Conservation (phyloP, 2,888 invertebrate genomes). For the Helobdella robusta region DNA sequence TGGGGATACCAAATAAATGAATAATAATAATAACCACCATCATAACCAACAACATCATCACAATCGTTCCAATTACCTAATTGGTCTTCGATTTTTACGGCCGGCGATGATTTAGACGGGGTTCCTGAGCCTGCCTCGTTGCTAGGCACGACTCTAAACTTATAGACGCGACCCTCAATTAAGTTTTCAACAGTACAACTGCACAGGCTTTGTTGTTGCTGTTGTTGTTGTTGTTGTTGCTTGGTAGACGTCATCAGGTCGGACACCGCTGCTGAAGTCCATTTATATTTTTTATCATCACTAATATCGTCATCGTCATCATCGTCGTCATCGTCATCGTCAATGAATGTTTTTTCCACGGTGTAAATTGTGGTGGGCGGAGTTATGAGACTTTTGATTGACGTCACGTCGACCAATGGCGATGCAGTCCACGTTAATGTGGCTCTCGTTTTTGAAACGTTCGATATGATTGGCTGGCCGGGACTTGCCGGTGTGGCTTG, state of each 20-base stretch:
- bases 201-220: not conserved
- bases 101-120: not conserved
- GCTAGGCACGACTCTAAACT: slow-evolving; percentile 8
- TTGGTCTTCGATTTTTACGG: not conserved
- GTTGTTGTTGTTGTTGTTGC: not conserved
- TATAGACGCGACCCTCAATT: slow-evolving; percentile 9
- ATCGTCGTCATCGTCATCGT: not conserved
- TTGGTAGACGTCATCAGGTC: not conserved
- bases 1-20: not conserved
- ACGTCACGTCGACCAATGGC: not conserved
- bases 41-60: not conserved
- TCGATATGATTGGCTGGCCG: not conserved
- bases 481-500: slow-evolving; percentile 8
- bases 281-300: not conserved
- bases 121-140: slow-evolving; percentile 17
- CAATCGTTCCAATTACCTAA: not conserved
- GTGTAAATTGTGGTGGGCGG: not conserved
- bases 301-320: not conserved
- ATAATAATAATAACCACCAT: not conserved
- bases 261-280: not conserved
- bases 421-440: not conserved
- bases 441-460: not conserved
- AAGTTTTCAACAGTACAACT: slow-evolving; percentile 16
- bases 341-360: slow-evolving; percentile 6
- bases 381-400: not conserved